These are phyloP conservation scores for Rhyzopertha dominica DNA, from an alignment of 1,140 invertebrate genomes.

Conservation along the genomic window DNA sequence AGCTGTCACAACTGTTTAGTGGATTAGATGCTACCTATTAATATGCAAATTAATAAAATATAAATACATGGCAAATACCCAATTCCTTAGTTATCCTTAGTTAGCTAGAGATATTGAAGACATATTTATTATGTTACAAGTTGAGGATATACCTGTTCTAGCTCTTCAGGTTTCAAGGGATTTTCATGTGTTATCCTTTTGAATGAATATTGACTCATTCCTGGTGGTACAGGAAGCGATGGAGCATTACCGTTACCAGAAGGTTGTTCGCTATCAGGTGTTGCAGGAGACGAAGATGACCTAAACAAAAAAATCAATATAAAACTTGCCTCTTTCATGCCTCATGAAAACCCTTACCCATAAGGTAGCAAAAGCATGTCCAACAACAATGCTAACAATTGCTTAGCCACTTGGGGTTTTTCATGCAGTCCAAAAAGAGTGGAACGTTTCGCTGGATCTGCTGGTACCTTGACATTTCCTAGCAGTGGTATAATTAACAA, in stretches of 20 bases:
- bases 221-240: conserved; percentile 65
- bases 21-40: no score
- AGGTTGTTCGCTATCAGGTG: conserved; percentile 19
- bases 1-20: no score
- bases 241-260: conserved; percentile 34
- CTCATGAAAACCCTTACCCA: conserved; percentile 53
- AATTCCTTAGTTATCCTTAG: no score
- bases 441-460: conserved; percentile 57
- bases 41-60: no score
- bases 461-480: conserved; percentile 63
- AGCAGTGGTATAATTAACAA: conserved; percentile 76
- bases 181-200: conserved; percentile 74
- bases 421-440: conserved; percentile 59
- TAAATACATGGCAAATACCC: no score
- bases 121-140: no score
- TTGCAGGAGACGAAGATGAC: conserved; percentile 23
- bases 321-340: conserved; percentile 6
- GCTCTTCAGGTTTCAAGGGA: conserved; percentile 70
- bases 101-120: no score
- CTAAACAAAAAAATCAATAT: background rate
- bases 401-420: conserved; percentile 59
- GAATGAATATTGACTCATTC: conserved; percentile 72
- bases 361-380: conserved; percentile 83
- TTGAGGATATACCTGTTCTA: conserved; percentile 78
- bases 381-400: conserved; percentile 72